These are phyloP conservation scores for Clostera curtula DNA, from an alignment of 2,888 invertebrate genomes.

Conservation along the genomic window DNA sequence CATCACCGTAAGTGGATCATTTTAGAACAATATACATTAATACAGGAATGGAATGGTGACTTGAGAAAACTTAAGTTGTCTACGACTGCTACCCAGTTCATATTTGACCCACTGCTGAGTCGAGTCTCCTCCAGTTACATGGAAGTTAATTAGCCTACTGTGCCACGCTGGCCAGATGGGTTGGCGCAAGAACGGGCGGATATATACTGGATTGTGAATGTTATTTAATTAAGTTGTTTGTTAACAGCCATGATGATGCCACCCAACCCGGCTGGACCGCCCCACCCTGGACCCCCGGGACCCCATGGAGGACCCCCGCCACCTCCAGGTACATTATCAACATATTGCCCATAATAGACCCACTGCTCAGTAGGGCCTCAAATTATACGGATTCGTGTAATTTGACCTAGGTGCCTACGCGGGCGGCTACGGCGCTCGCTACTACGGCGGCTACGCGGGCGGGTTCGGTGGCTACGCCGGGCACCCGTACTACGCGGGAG, in stretches of 20 bases:
- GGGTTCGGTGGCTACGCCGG: constrained; percentile 37
- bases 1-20: constrained; percentile 42
- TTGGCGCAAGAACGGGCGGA: no score
- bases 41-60: no score
- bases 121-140: no score
- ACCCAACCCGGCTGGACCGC: constrained; percentile 41
- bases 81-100: no score
- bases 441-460: constrained; percentile 51
- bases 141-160: no score
- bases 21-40: neutral
- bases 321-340: constrained; percentile 33
- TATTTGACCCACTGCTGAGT: no score
- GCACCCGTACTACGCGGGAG: constrained; percentile 27
- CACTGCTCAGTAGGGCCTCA: no score
- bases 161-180: no score
- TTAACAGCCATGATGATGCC: constrained; percentile 64
- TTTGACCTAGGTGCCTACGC: constrained; percentile 41
- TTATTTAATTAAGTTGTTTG: constrained; percentile 1
- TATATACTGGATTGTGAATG: no score
- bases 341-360: neutral
- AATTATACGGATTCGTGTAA: neutral
- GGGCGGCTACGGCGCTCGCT: constrained; percentile 49
- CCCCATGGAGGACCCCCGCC: constrained; percentile 47
- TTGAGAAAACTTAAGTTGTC: no score
- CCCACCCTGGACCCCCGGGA: constrained; percentile 38